These are phyloP conservation scores for Lampris incognitus DNA, from an alignment of 2,113 vertebrate genomes.

Conservation along the genomic window DNA sequence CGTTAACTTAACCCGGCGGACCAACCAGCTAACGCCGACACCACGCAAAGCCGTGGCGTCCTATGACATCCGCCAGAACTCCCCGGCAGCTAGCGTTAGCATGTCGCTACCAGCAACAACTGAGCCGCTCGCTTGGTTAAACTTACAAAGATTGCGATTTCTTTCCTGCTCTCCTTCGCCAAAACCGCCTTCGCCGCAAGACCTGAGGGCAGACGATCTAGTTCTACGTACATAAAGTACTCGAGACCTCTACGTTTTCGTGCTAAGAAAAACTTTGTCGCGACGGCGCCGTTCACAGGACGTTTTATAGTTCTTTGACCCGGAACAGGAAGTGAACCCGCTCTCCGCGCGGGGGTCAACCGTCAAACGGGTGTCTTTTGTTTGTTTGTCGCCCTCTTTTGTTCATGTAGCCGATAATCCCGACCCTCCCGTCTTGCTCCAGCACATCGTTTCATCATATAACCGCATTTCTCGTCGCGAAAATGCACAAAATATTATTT, in stretches of 20 bases:
- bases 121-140: background rate
- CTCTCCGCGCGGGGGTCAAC: slow-evolving; percentile 8
- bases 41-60: slow-evolving; percentile 6
- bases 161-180: background rate
- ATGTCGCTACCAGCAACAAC: slow-evolving; percentile 5
- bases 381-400: too few relatives aligned
- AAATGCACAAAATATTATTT: too few relatives aligned
- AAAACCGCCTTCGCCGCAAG: background rate
- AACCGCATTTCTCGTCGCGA: too few relatives aligned
- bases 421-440: too few relatives aligned
- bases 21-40: slow-evolving; percentile 3
- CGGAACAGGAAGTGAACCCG: slow-evolving; percentile 68
- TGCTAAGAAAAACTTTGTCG: slow-evolving; percentile 51
- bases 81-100: slow-evolving; percentile 51
- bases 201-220: background rate
- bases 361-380: too few relatives aligned
- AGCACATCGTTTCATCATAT: too few relatives aligned
- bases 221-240: background rate
- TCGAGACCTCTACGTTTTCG: slow-evolving; percentile 2
- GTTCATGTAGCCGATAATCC: too few relatives aligned
- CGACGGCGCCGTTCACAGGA: slow-evolving; percentile 68
- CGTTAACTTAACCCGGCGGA: background rate
- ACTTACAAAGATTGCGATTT: slow-evolving; percentile 24
- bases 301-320: slow-evolving; percentile 63
- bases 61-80: slow-evolving; percentile 51